A percentile compares a stretch with the other conserved stretches of the same genome.
Conservation (phyloP, 1,140 invertebrate species). For the Plectrocnemia conspersa region DNA sequence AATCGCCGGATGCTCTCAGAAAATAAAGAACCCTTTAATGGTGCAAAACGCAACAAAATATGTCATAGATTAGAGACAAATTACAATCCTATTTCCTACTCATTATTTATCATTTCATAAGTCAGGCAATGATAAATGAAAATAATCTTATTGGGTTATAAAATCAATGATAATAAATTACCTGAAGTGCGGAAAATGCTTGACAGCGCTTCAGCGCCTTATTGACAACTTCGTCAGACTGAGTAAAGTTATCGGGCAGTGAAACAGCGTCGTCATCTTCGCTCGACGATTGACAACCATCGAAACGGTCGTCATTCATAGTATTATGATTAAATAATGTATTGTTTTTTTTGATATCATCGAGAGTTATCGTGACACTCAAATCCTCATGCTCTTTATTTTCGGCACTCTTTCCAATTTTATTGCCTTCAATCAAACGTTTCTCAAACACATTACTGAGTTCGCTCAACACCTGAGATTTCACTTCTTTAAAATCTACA, state of each 20-base stretch:
- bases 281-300: not conserved
- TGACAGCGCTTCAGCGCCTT: slow-evolving; percentile 48
- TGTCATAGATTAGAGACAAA: not conserved
- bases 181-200: slow-evolving; percentile 50
- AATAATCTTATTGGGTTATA: not conserved
- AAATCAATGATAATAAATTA: slow-evolving; percentile 11
- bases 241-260: slow-evolving; percentile 14
- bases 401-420: no score
- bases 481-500: slow-evolving; percentile 12
- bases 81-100: not conserved
- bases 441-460: slow-evolving; percentile 5
- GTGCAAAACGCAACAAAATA: not conserved
- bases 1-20: no score
- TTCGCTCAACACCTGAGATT: slow-evolving; percentile 4
- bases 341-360: no score
- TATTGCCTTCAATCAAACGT: no score
- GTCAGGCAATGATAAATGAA: not conserved
- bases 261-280: slow-evolving; percentile 22
- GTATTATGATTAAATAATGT: no score
- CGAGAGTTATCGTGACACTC: no score
- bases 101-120: not conserved
- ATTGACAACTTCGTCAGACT: slow-evolving; percentile 21
- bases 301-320: not conserved
- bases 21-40: no score
- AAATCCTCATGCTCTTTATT: no score